Base-by-base conservation (phyloP, 2,888 invertebrate genomes). In the Mechanitis messenoides region DNA sequence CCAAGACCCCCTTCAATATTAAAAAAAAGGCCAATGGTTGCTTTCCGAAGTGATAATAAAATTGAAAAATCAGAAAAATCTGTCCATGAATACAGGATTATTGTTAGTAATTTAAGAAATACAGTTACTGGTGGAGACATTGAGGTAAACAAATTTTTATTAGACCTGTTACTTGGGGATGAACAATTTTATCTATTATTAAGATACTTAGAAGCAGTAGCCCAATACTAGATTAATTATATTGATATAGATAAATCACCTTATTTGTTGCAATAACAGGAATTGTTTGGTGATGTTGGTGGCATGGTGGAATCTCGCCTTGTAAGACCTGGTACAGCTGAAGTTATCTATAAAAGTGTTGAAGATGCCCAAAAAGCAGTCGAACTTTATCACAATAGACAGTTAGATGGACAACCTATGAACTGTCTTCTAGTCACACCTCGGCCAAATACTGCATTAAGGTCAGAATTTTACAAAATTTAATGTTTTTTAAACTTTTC, bases 351-450 rank as follows among this genome's bases (percentile, higher is more conserved):
- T 81, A 94, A 95, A 75, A 93, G 93, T 54, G 91, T 95, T 69
- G 94, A 95, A 70, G 96, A 97, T 84, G 98, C 98, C 42, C 93
- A 96, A 73, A 94, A 94, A 80, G 97, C 98, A 1, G 96, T 97
- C 2, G 96, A 97, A 73, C 94, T 96, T 59, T 98, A 98, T 85
- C 97, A 98, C 80, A 97, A 97, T 82, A 91, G 98, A 58, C 97
- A 97, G 77, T 87, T 98, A 53, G 98, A 98, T 87, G 97, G 97
- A 1, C 96, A 96, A 77, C 97, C 97, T 3, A 97, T 97, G 97
- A 96, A 96, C 79, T 97, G 96, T 79, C 92, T 96, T 60, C 90
- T 97, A 67, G 96, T 96, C 6, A 95, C 95, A 77, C 95, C 95
- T 53, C 90, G 95, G 11, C 68, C 84, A 53, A 74, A 80, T 33